Base-by-base conservation (phyloP, 2,888 invertebrate species). In the Boloria euphrosyne region DNA sequence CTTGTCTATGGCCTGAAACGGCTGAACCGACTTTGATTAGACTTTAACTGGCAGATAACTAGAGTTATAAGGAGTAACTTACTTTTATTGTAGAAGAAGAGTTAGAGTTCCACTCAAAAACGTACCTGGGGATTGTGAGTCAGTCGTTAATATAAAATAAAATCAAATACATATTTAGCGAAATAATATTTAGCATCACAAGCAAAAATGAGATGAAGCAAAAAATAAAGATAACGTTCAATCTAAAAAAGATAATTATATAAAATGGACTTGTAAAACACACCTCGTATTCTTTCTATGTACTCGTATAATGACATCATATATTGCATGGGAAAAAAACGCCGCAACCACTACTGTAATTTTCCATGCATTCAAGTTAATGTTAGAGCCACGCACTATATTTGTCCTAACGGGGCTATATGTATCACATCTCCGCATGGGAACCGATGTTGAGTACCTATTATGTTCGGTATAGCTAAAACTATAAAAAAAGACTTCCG, bases 371-470 rank as follows among this genome's bases (percentile, higher is more conserved):
- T 79, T 80, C 79, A 80, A 75, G 80, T 78, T 87, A 87, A 87
- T 86, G 79, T 82, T 79, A 81, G 77, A 78, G 80, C 78, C 74
- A 80, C 79, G 82, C 84, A 86, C 87, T 86, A 81, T 84, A 82
- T 83, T 86, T 85, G 83, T 79, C 75, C 77, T 90, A 90, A 90
- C 90, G 90, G 90, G 79, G 80, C 83, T 82, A 81, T 83, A 83
- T 83, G 79, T 75, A 73, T 76, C 68, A 78, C 82, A 85, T 86
- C 82, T 81, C 78, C 74, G 82, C 82, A 86, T 87, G 87, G 85
- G 88, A 89, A 89, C 73, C 63, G 73, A 62, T 57, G 65, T 62
- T 55, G 50, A 69, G 51, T 54, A 68, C 66, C 69, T 71, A 70
- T 73, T 73, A 71, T 73, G 67, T 57, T 17, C 5, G 17, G 43